phyloP scores from a whole-genome alignment of 2,113 vertebrate genomes.

The Synodontis membranacea region DNA sequence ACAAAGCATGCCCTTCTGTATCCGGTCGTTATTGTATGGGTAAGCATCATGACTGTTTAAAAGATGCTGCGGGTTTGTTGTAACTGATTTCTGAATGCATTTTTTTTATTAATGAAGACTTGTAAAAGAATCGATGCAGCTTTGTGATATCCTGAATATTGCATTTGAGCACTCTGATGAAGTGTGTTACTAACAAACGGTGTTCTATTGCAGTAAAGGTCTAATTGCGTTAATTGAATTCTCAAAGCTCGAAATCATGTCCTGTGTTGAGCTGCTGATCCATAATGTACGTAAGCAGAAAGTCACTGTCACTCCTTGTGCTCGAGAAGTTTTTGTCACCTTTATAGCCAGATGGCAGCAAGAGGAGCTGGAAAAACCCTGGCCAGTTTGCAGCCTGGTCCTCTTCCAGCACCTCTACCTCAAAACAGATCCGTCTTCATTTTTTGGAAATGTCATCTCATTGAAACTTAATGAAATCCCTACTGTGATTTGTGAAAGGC shows the following conservation, averaged over 20 bases:
- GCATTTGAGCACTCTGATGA: not conserved
- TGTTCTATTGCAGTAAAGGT: not conserved
- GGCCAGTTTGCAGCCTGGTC: conserved; percentile 13
- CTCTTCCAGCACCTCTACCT: conserved; percentile 19
- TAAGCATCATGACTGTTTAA: conserved; percentile 57
- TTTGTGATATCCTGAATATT: not conserved
- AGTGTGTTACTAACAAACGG: no score
- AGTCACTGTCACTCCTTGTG: not conserved
- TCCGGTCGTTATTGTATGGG: conserved; percentile 71
- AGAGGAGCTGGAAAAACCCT: conserved; percentile 28
- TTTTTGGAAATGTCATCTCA: conserved; percentile 44
- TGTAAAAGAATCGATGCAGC: not conserved
- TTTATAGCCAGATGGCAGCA: conserved; percentile 9
- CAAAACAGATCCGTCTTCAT: conserved; percentile 45
- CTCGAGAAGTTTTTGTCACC: not conserved
- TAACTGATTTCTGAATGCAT: not conserved
- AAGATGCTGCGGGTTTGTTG: not conserved
- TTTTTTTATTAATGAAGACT: not conserved
- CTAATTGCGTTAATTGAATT: not conserved
- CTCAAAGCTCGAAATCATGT: not conserved
- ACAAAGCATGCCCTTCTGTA: conserved; percentile 59
- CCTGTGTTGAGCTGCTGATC: not conserved
- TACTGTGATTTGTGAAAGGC: conserved; percentile 19
- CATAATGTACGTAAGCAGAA: not conserved
- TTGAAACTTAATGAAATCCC: conserved; percentile 36